Evolutionary conservation across 2,797 vertebrate species (phyloP).

Genomic region (Enteromius viviparus): DNA sequence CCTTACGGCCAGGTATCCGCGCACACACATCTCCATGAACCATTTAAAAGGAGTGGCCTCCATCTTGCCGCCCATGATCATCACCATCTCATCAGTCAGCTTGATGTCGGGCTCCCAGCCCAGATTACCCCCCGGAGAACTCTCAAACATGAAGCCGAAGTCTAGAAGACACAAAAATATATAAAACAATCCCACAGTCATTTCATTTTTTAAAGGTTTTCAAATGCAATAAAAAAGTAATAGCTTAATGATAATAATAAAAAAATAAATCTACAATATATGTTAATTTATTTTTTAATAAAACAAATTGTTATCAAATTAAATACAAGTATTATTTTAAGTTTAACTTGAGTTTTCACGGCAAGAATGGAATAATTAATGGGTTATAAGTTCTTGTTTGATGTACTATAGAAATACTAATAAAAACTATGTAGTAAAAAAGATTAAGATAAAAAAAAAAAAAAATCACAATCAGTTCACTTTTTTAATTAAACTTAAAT

Average conservation of each 20-base stretch:
- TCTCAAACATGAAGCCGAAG: slow-evolving; percentile 99
- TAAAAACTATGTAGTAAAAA: background rate
- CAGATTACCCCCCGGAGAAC: slow-evolving; percentile 94
- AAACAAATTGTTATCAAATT: too few relatives aligned
- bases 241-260: background rate
- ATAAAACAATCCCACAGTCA: background rate
- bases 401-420: background rate
- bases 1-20: slow-evolving; percentile 95
- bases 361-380: background rate
- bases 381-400: background rate
- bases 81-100: slow-evolving; percentile 98
- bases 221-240: background rate
- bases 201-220: background rate
- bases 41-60: slow-evolving; percentile 97
- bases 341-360: background rate
- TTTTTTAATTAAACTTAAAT: too few relatives aligned
- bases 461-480: background rate
- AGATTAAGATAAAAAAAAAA: background rate
- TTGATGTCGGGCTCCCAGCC: slow-evolving; percentile 99
- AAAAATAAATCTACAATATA: background rate
- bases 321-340: background rate
- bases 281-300: background rate
- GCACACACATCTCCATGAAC: slow-evolving; percentile 99
- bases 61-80: slow-evolving; percentile 99
- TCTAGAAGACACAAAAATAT: slow-evolving; percentile 72